Evolutionary conservation across 2,113 vertebrate species (phyloP), one percentile per base, ranked within the genome.

Genomic region (Archilochus colubris): DNA sequence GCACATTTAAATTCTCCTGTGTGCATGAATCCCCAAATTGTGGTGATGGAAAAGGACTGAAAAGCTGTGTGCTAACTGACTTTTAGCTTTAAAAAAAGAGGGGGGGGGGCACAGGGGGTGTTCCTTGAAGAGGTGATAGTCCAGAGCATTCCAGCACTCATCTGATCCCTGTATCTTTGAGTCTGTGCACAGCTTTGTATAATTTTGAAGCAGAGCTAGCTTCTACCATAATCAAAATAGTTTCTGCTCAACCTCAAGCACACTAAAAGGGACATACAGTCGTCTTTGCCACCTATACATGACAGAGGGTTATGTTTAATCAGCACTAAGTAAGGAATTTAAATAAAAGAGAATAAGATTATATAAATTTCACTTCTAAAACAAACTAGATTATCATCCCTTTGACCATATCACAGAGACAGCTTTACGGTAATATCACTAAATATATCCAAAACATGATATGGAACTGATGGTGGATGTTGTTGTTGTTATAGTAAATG

Each of bases 311-410:
- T 82, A 55, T 12, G 51, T 68, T 74, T 89, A 85, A 91, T 70
- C 67, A 92, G 64, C 58, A 67, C 30, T 86, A 75, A 93, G 48
- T 54, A 68, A 79, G 87, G 78, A 92, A 95, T 82, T 87, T 59
- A 91, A 73, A 54, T 62, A 79, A 54, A 85, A 87, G 74, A 82
- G 22, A 86, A 20, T 79, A 84, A 75, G 69, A 92, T 88, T 80
- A 77, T 50, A 80, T 59, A 86, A 63, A 94, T 91, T 91, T 90
- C n/a, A 80, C 59, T 85, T 96, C 80, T 85, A 85, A 96, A 94
- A 77, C 78, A 94, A 91, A 93, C 43, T 59, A 82, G 25, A 67
- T 77, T 91, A 70, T 83, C 68, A 70, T 50, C 5, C 61, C 44
- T 88, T 95, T 83, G 75, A 80, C 75, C 8, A 13, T 53, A 85